Evolutionary conservation across 2,797 vertebrate species (phyloP), one percentile per base, ranked within the genome.

Genomic region (Hylomyscus alleni): DNA sequence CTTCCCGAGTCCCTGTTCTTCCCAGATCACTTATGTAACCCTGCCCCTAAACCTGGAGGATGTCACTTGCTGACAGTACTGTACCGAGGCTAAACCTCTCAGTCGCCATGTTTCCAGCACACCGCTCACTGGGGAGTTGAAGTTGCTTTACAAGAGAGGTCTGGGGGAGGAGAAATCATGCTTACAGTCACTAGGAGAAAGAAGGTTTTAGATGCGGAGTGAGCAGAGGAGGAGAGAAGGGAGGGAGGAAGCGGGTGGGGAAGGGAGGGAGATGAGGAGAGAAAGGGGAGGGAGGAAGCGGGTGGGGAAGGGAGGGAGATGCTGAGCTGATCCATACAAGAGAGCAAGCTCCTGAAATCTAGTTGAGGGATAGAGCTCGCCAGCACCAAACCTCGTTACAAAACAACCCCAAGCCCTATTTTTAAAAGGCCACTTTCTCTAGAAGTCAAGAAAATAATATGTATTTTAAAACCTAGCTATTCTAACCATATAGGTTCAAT

Each of bases 401-500:
- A 50, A 89, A 91, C 40, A 62, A 62, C 6, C 52, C 56, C 10
- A 69, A 88, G 62, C 20, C 56, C n/a, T 88, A 10, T 85, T 91
- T 47, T 54, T 40, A 85, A 96, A 62, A 58, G 24, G 31, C 47
- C 2, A 73, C 47, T 92, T 72, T 67, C 40, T 65, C 83, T 44
- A 65, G 56, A 86, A 76, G 67, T 58, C 82, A 93, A 85, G 76
- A 72, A 89, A 54, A 54, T 44, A 60, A 40, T 22, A 89, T 13
- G 29, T 47, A 50, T 50, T 47, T 50, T 1, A 47, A 84, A 34
- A 31, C 29, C 4, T 85, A 29, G 82, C 29, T 85, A 22, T 47
- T 84, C 44, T 44, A 84, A 84, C 60, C 7, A 6, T 34, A 47
- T 13, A 34, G 40, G 40, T 50, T 85, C 26, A 4, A 13, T 50